Percentiles rank a stretch among this genome's conserved stretches.
Evolutionary conservation across 1,140 invertebrate species (phyloP).

Genomic region (Halyomorpha halys): DNA sequence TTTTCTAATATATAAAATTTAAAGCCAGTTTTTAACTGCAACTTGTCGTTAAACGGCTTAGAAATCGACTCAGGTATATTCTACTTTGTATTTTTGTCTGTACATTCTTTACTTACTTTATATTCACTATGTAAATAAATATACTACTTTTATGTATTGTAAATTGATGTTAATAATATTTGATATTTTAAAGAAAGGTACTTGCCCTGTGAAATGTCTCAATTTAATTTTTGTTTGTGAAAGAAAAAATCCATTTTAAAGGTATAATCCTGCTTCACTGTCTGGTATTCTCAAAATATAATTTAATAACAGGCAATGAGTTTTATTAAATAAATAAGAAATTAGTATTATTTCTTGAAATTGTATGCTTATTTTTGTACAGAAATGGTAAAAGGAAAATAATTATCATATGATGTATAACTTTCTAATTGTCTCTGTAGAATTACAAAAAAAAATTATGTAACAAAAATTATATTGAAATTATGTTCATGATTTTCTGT

Average conservation of each 20-base stretch:
- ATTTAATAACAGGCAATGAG: too few species aligned
- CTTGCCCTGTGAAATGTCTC: not conserved
- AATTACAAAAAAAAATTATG: slow-evolving; percentile 2
- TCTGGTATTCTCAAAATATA: too few species aligned
- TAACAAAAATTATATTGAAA: slow-evolving; percentile 15
- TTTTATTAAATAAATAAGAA: not conserved
- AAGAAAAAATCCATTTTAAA: too few species aligned
- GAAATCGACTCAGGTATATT: slow-evolving; percentile 7
- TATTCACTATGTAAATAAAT: slow-evolving; percentile 6
- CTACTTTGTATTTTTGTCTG: slow-evolving; percentile 14
- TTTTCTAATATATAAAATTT: too few species aligned
- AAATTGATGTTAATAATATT: not conserved
- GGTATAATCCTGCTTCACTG: too few species aligned
- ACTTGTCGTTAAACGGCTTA: too few species aligned
- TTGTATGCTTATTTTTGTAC: slow-evolving; percentile 17
- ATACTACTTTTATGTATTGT: slow-evolving; percentile 5
- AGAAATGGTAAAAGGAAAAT: slow-evolving; percentile 15
- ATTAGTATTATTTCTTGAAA: slow-evolving; percentile 16
- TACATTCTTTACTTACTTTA: slow-evolving; percentile 10
- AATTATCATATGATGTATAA: slow-evolving; percentile 10
- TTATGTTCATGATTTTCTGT: slow-evolving; percentile 15
- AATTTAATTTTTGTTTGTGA: too few species aligned
- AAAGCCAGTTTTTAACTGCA: too few species aligned
- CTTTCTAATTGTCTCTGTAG: slow-evolving; percentile 12
- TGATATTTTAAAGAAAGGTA: not conserved